phyloP scores from a whole-genome alignment of 2,797 vertebrate genomes.

The Mycteria americana region DNA sequence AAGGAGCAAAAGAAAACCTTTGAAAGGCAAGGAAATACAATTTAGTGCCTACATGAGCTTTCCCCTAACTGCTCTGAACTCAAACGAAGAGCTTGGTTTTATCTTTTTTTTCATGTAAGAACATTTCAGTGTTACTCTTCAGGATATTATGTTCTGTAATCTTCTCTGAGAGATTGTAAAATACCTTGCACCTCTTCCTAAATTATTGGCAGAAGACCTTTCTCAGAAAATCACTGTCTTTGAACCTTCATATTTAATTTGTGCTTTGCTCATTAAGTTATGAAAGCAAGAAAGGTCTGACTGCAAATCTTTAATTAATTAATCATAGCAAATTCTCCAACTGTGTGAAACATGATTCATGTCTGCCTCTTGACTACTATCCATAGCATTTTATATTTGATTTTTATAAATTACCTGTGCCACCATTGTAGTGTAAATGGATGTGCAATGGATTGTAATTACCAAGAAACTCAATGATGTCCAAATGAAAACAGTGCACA shows the following conservation, averaged over 20 bases:
- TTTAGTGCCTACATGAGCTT: not conserved
- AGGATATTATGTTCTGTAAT: not conserved
- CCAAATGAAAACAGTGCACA: not conserved
- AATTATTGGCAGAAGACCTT: not conserved
- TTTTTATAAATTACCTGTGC: conserved; percentile 3
- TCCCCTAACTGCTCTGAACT: not conserved
- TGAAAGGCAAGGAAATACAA: not conserved
- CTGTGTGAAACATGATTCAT: not conserved
- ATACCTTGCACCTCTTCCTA: not conserved
- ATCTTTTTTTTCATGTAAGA: not conserved
- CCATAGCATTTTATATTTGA: conserved; percentile 5
- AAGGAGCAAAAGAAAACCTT: not conserved
- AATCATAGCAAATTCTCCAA: conserved; percentile 21
- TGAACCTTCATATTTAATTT: conserved; percentile 31
- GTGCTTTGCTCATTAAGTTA: not conserved
- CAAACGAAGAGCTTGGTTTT: not conserved
- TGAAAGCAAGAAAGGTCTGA: not conserved
- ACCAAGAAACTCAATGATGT: not conserved
- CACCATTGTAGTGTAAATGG: not conserved
- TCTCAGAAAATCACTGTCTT: conserved; percentile 1
- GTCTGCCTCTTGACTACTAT: not conserved
- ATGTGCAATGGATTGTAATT: not conserved
- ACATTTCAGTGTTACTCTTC: not conserved
- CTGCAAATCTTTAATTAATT: conserved; percentile 29
- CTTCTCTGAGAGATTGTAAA: not conserved